Evolutionary conservation across 2,797 vertebrate species (phyloP).

Genomic region (Pseudochaenichthys georgianus): DNA sequence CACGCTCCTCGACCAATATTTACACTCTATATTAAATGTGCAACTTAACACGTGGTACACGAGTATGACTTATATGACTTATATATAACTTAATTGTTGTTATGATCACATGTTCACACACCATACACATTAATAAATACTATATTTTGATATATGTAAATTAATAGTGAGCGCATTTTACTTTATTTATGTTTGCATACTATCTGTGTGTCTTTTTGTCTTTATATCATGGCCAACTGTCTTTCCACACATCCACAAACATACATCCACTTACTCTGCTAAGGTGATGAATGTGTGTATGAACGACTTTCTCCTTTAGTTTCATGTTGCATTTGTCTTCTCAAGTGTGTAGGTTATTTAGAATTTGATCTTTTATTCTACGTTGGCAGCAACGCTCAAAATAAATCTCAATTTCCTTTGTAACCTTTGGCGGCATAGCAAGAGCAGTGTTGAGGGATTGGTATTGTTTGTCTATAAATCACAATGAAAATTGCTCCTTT

Average conservation of each 20-base stretch:
- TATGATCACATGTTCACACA: background rate
- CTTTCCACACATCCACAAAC: constrained; percentile 12
- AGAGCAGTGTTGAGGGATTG: constrained; percentile 86
- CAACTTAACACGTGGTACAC: background rate
- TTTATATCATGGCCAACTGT: background rate
- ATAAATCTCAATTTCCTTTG: constrained; percentile 84
- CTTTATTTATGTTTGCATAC: background rate
- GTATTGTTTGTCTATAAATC: constrained; percentile 86
- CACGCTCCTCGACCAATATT: background rate
- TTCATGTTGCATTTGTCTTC: constrained; percentile 72
- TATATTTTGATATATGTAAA: background rate
- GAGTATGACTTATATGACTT: no score
- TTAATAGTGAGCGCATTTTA: background rate
- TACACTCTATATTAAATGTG: background rate
- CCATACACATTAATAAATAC: constrained; percentile 3
- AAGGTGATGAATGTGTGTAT: constrained; percentile 58
- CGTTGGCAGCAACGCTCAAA: constrained; percentile 75
- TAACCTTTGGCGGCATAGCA: constrained; percentile 86
- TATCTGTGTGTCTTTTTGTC: constrained; percentile 1
- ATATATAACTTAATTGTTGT: background rate
- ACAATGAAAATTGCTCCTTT: constrained; percentile 84
- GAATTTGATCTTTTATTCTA: constrained; percentile 74
- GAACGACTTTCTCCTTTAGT: constrained; percentile 67
- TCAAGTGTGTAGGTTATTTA: constrained; percentile 76
- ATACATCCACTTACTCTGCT: constrained; percentile 25